Evolutionary conservation across 2,113 vertebrate genomes (phyloP).

Genomic region (Neotoma lepida): DNA sequence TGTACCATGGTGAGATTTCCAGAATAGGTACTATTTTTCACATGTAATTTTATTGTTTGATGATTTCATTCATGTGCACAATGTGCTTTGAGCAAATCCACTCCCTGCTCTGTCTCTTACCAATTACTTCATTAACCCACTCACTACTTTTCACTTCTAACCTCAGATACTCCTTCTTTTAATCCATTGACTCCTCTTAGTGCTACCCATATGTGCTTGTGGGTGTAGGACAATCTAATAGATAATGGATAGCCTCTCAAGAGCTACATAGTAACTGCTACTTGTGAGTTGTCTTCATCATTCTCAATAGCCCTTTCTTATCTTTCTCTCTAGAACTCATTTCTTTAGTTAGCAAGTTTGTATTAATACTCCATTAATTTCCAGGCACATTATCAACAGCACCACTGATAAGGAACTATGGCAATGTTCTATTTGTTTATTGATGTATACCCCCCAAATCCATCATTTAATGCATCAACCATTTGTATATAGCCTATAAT

Average conservation of each 20-base stretch:
- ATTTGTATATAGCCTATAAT: background rate
- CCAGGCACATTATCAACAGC: background rate
- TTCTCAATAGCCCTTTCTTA: background rate
- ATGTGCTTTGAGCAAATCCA: background rate
- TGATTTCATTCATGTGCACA: background rate
- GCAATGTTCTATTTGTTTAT: background rate
- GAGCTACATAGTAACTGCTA: background rate
- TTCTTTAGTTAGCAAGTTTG: background rate
- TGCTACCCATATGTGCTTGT: background rate
- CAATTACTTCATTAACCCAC: background rate
- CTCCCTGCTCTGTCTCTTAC: background rate
- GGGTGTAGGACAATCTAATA: background rate
- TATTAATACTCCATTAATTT: background rate
- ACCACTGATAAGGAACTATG: background rate
- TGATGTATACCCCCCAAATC: background rate
- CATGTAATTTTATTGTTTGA: slow-evolving; percentile 33
- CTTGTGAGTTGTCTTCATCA: slow-evolving; percentile 2
- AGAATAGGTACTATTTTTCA: slow-evolving; percentile 13
- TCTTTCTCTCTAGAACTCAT: background rate
- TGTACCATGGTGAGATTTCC: background rate
- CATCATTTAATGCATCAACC: background rate
- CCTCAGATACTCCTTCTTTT: background rate
- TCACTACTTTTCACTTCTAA: background rate
- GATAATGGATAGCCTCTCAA: background rate
- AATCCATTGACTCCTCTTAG: background rate